Evolutionary conservation across 1,140 invertebrate species (phyloP), one percentile per base, ranked within the genome.

Genomic region (Tetragonula clypearis): DNA sequence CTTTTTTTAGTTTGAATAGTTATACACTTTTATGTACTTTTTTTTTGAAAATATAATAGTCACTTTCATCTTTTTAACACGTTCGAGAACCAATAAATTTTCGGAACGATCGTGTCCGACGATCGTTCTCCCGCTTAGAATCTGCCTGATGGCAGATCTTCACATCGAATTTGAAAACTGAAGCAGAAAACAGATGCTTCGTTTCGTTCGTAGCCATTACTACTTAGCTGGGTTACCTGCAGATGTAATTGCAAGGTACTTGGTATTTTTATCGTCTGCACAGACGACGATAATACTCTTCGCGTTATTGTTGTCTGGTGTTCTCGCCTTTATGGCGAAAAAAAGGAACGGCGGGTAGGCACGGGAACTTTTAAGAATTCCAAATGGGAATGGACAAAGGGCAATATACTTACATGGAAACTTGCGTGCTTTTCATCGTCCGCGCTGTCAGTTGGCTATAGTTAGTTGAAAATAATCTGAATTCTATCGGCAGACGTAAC

Each of bases 251-350:
- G 92, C 91, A 91, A 92, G 92, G 92, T 93, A 92, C 91, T 92
- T 92, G 92, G 91, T 84, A 94, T 92, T 94, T 94, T 94, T 94
- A 93, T 92, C 91, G 91, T 92, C 93, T 89, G 90, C 91, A 92
- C 90, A 82, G 92, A 30, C 30, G 30, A 30, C 30, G 30, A 30
- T 30, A 30, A 30, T 30, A 30, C 91, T 91, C 91, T 89, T 93
- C 91, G 91, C 92, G 91, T 94, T 93, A 94, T 93, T 94, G 92
- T 94, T 93, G 92, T 93, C 91, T 91, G 92, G 91, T 92, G 91
- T 92, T 93, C 91, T 92, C 90, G 92, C 84, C 90, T 94, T 94
- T 92, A 93, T 91, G 91, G 90, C 87, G 84, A 91, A 92, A 92
- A 92, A 90, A 83, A 78, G 55, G 56, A 69, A 86, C 66, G 73